Conservation (phyloP, 2,113 vertebrate species). For the Ageneiosus marmoratus region DNA sequence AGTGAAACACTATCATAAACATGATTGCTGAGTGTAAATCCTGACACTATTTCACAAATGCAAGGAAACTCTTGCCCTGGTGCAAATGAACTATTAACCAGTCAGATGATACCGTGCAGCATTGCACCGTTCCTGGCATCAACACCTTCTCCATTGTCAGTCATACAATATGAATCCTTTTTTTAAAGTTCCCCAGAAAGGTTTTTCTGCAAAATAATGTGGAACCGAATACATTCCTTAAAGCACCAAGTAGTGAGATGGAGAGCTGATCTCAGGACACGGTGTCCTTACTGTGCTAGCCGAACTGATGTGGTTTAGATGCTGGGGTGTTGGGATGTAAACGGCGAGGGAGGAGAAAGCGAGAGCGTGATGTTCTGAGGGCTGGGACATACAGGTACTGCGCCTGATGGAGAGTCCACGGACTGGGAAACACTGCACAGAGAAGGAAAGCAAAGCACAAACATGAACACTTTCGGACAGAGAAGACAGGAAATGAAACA, state of each 20-base stretch:
- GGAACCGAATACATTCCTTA: slow-evolving; percentile 30
- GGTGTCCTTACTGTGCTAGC: not conserved
- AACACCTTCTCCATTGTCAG: not conserved
- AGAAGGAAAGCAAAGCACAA: slow-evolving; percentile 1
- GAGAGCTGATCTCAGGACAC: slow-evolving; percentile 9
- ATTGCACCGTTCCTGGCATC: not conserved
- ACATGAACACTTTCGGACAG: not conserved
- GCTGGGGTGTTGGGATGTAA: slow-evolving; percentile 65
- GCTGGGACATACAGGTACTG: slow-evolving; percentile 50
- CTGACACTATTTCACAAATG: slow-evolving; percentile 23
- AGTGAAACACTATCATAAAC: slow-evolving; percentile 9
- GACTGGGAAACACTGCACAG: slow-evolving; percentile 69
- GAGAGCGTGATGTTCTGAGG: slow-evolving; percentile 63
- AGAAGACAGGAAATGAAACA: not conserved
- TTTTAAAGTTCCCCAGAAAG: not conserved
- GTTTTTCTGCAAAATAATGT: slow-evolving; percentile 22
- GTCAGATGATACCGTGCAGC: not conserved
- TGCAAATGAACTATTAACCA: slow-evolving; percentile 24
- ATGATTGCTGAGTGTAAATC: slow-evolving; percentile 20
- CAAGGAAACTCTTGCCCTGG: slow-evolving; percentile 9
- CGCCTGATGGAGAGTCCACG: slow-evolving; percentile 59
- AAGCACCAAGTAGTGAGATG: slow-evolving; percentile 33
- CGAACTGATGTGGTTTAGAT: slow-evolving; percentile 51
- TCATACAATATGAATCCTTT: not conserved
- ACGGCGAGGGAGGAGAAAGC: slow-evolving; percentile 66